Base-by-base conservation (phyloP, 23 tunicate species). In the Corella eumyota region DNA sequence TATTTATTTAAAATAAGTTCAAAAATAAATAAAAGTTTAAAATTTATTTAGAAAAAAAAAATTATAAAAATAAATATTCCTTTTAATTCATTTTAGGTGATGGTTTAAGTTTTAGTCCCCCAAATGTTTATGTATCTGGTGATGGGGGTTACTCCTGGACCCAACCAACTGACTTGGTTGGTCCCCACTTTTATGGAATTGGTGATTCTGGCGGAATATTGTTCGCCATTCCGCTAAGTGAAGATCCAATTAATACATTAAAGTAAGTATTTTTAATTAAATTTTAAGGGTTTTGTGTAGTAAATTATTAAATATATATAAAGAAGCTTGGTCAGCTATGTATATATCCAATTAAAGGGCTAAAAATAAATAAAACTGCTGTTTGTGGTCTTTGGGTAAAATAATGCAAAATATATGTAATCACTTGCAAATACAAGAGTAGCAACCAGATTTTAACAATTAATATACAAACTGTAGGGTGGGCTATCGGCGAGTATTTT, bases 91-190 rank as follows among this genome's bases (percentile, higher is more conserved):
- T 60, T 23, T 1, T 34, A 86, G 98, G 98, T 20, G 98, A 92
- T 49, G 84, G 77, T 29, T 62, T 92, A 55, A 71, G 38, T 40
- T 71, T 86, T 24, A 78, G 62, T 25, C 76, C 79, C 0, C 98
- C 98, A 1, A 68, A 66, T 58, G 88, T 92, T 15, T 92, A 65
- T 53, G 36, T 83, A 4, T 68, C 72, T 24, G 83, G 50, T 34
- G 98, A 92, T 61, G 98, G 98, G 2, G 98, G 98, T 19, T 92
- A 92, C 71, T 50, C 80, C 22, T 92, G 98, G 98, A 58, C 0
- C 11, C 80, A 76, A 59, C 84, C 98, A 6, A 24, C 75, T 30
- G 36, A 71, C 4, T 54, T 92, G 50, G 58, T 62, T 66, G 98
- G 98, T 24, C 98, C 98, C 25, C 87, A 92, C 33, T 65, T 28